Evolutionary conservation across 2,888 invertebrate genomes (phyloP).

Genomic region (Heliothis peltigera): DNA sequence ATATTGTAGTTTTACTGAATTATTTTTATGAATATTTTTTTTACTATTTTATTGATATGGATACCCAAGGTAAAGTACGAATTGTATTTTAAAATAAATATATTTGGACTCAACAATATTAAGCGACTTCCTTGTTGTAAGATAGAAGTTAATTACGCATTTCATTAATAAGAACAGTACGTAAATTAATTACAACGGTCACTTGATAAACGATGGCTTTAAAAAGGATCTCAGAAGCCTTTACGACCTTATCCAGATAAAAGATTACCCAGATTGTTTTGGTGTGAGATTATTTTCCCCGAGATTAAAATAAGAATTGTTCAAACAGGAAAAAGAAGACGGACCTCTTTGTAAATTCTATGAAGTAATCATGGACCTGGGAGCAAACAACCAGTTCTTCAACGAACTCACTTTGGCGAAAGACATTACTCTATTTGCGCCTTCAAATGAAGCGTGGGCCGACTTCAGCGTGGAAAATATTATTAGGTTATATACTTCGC

Average conservation of each 20-base stretch:
- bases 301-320: conserved; percentile 45
- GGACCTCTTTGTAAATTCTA: conserved; percentile 94
- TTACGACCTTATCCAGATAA: conserved; percentile 47
- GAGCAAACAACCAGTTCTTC: conserved; percentile 92
- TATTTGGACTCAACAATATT: conserved; percentile 41
- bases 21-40: no score
- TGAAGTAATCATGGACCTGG: conserved; percentile 94
- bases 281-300: conserved; percentile 34
- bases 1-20: conserved; percentile 52
- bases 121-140: conserved; percentile 47
- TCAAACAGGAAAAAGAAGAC: conserved; percentile 84
- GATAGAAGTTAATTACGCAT: conserved; percentile 56
- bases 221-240: conserved; percentile 48
- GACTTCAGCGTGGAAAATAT: conserved; percentile 93
- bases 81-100: conserved; percentile 56
- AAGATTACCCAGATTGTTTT: conserved; percentile 48
- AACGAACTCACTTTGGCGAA: conserved; percentile 92
- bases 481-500: conserved; percentile 83
- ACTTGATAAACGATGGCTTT: conserved; percentile 56
- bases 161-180: conserved; percentile 57
- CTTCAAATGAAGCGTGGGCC: conserved; percentile 96
- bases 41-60: conserved; percentile 31
- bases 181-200: conserved; percentile 59
- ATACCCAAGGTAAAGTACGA: conserved; percentile 64
- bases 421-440: conserved; percentile 96